These are phyloP conservation scores for Tetragnatha versicolor DNA, from an alignment of 1,140 invertebrate species.

Conservation along the genomic window DNA sequence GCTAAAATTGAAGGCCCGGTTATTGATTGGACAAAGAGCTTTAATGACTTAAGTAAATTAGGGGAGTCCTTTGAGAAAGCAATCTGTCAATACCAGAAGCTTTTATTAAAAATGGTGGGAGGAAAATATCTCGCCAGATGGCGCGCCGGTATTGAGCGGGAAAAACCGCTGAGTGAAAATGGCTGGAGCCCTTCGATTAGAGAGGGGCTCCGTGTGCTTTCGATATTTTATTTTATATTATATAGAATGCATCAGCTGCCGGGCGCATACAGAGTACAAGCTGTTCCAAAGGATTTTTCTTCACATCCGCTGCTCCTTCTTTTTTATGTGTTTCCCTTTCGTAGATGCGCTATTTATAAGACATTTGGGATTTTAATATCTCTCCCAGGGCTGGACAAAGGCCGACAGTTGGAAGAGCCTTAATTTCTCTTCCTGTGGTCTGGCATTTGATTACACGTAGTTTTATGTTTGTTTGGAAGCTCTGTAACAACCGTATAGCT, in stretches of 20 bases:
- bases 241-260: slow-evolving; percentile 50
- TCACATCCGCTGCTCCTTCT: slow-evolving; percentile 34
- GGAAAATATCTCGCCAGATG: slow-evolving; percentile 49
- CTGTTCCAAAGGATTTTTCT: slow-evolving; percentile 46
- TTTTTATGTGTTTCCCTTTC: background rate
- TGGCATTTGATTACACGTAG: no score
- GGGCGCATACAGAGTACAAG: slow-evolving; percentile 51
- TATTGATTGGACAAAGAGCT: slow-evolving; percentile 53
- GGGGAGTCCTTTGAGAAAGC: slow-evolving; percentile 51
- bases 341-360: slow-evolving; percentile 40
- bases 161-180: slow-evolving; percentile 50
- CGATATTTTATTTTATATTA: slow-evolving; percentile 54
- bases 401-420: no score
- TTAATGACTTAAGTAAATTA: slow-evolving; percentile 54
- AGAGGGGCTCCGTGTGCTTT: slow-evolving; percentile 20
- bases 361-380: slow-evolving; percentile 50
- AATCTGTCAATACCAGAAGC: slow-evolving; percentile 53
- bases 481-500: no score
- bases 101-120: slow-evolving; percentile 54
- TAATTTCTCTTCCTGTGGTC: no score
- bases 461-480: no score
- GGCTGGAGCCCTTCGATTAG: slow-evolving; percentile 50
- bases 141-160: slow-evolving; percentile 48
- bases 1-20: slow-evolving; percentile 51
- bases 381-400: no score